phyloP scores from a whole-genome alignment of 2,888 invertebrate species.

The Dicyrtomina minuta region DNA sequence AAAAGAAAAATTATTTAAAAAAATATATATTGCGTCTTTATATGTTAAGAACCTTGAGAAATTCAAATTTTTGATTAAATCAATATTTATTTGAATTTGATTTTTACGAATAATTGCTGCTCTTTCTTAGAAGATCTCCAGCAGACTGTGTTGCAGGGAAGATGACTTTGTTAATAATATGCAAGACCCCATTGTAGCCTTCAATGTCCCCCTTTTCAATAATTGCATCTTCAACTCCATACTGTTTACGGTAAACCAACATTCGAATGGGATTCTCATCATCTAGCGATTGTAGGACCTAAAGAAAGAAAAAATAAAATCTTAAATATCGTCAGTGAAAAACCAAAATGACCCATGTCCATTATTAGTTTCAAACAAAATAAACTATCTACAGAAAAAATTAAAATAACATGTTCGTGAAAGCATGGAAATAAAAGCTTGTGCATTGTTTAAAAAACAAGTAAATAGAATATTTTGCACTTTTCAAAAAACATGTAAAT shows the following conservation, averaged over 20 bases:
- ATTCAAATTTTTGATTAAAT: background rate
- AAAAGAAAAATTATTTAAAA: background rate
- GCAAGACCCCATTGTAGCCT: slow-evolving; percentile 60
- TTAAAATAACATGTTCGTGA: too few relatives aligned
- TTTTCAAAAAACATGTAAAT: too few relatives aligned
- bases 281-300: slow-evolving; percentile 57
- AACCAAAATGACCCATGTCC: too few relatives aligned
- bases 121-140: slow-evolving; percentile 57
- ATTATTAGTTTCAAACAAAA: too few relatives aligned
- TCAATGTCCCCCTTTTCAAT: slow-evolving; percentile 58
- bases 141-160: slow-evolving; percentile 57
- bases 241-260: slow-evolving; percentile 58
- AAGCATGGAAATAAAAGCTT: too few relatives aligned
- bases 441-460: too few relatives aligned
- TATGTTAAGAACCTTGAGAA: slow-evolving; percentile 1
- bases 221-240: slow-evolving; percentile 59
- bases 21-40: too few relatives aligned
- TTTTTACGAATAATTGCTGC: slow-evolving; percentile 58
- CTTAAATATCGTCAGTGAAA: too few relatives aligned
- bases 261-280: slow-evolving; percentile 58
- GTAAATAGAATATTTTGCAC: too few relatives aligned
- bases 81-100: background rate
- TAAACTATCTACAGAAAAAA: too few relatives aligned
- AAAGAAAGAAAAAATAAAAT: slow-evolving; percentile 52
- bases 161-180: slow-evolving; percentile 59